Evolutionary conservation across 2,888 invertebrate genomes (phyloP).

Genomic region (Steinernema hermaphroditum): DNA sequence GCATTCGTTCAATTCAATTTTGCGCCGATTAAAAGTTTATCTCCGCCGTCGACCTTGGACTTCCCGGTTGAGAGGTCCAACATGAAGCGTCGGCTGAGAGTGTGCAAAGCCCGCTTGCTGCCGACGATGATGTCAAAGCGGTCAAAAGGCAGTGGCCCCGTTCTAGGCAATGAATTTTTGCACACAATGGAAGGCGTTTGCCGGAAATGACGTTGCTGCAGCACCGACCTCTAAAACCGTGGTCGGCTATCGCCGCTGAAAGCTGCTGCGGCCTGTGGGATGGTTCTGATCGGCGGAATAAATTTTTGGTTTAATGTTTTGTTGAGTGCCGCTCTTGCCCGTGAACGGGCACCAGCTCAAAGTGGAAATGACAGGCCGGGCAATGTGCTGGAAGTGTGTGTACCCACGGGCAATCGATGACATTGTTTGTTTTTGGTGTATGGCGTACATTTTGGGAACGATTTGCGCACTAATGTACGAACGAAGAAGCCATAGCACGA

Average conservation of each 20-base stretch:
- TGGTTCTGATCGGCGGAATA: too few relatives aligned
- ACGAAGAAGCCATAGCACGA: neutral
- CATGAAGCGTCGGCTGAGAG: too few relatives aligned
- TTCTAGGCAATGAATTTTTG: neutral
- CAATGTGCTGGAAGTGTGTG: neutral
- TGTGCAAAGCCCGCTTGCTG: too few relatives aligned
- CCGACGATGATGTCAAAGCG: neutral
- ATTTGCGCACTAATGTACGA: conserved; percentile 11
- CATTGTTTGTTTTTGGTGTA: conserved; percentile 18
- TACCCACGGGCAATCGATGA: neutral
- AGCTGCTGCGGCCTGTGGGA: too few relatives aligned
- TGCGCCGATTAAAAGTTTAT: neutral
- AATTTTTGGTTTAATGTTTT: too few relatives aligned
- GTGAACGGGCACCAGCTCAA: neutral
- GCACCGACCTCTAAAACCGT: too few relatives aligned
- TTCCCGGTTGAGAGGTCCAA: too few relatives aligned
- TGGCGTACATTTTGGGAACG: neutral
- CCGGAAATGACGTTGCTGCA: neutral
- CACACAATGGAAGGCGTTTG: neutral
- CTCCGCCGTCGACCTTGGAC: neutral
- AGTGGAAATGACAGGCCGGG: neutral
- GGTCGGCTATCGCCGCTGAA: too few relatives aligned
- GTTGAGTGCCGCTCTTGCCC: too few relatives aligned
- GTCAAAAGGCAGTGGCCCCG: neutral
- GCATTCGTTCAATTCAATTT: neutral